Evolutionary conservation across 2,888 invertebrate genomes (phyloP), one percentile per base, ranked within the genome.

Genomic region (Trachelus tabidus): DNA sequence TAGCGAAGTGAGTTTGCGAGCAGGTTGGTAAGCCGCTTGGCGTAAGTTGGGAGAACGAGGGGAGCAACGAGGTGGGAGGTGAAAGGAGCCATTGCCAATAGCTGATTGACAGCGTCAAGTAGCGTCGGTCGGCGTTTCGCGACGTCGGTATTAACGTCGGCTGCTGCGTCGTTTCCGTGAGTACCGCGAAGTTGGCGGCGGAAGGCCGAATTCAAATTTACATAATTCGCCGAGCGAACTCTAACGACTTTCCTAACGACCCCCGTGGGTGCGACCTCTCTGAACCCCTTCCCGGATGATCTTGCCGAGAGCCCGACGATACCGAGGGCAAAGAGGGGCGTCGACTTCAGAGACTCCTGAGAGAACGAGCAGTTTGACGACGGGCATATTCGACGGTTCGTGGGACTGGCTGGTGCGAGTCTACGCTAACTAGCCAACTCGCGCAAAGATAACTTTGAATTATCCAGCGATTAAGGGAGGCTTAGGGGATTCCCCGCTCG

Each of bases 221-320:
- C 81, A 75, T 71, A 79, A 83, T 81, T 84, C 82, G 69, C 78
- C 79, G 71, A 34, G 75, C 40, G 15, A 40, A 73, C 75, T 83
- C 80, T 85, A 88, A 88, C 84, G 85, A 88, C 85, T 87, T 86
- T 85, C 87, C 85, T 85, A 87, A 88, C 87, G 87, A 87, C 81
- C 79, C 40, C 40, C 40, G 15, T 15, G 40, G 40, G 40, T 40
- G 40, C 40, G 6, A 4, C 40, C 34, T 34, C 11, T 9, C 11
- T 9, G 9, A 0, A 4, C 6, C 40, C 40, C 40, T 15, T 4
- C 4, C 15, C 40, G 6, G 40, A 6, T 40, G 40, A 40, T 40
- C 40, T 15, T 40, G 15, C 1, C 40, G 4, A 40, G 40, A 40
- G 2, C 15, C 40, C 1, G 40, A 40, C 15, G 40, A 12, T 37